Evolutionary conservation across 2,797 vertebrate genomes (phyloP), one percentile per base, ranked within the genome.

Genomic region (Chiropotes sagulatus): DNA sequence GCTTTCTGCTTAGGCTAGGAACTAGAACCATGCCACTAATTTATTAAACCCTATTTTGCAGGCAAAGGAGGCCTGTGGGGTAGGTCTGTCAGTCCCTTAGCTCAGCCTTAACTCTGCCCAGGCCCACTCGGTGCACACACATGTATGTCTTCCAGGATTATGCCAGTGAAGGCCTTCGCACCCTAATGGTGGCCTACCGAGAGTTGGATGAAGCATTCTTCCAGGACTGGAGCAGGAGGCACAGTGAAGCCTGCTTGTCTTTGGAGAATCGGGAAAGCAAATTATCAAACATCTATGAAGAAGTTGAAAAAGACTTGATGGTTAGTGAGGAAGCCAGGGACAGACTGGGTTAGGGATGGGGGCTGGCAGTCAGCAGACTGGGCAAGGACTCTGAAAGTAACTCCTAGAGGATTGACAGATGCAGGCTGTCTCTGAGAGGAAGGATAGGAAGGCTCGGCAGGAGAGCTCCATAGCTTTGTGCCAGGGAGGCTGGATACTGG

Each of bases 81-180:
- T 41, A 22, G 50, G 30, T 41, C 61, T 96, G 72, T 48, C 19
- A 19, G 26, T 48, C 46, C 61, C n/a, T 96, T 87, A 87, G n/a
- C 94, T 96, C 95, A 82, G 13, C 73, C 15, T 39, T 33, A 1
- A 39, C 80, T 90, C 80, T 75, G 19, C 33, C 58, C 76, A 92
- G 52, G 78, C 24, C 61, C 58, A 58, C 50, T 88, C 79, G 78
- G 76, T 20, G 5, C 84, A 85, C 15, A 90, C 30, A 24, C 3
- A 30, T 97, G 46, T 97, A 28, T 97, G 46, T 97, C 83, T 98
- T 78, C 1, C 75, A 99, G 99, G 99, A 99, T 85, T 99, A 99
- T 98, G 99, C 99, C 17, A 99, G 99, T 4, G 99, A 99, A n/a
- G 99, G 99, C 64, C 98, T 99, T 79, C 99, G 99, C 72, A 99